Percentiles rank a stretch among this genome's conserved stretches.
Conservation (phyloP, 2,797 vertebrate species). For the Mallotus villosus region DNA sequence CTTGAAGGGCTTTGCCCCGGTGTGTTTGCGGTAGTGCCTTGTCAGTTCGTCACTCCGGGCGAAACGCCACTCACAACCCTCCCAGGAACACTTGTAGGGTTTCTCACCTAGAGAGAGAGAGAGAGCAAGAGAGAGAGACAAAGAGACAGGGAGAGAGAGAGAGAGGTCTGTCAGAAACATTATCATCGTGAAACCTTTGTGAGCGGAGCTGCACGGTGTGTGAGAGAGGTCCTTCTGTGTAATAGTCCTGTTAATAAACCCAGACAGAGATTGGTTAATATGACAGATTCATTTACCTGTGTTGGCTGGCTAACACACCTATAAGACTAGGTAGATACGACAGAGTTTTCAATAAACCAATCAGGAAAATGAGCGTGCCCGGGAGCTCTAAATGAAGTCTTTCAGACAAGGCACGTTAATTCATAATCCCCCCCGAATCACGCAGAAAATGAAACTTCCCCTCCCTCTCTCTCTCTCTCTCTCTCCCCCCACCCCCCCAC, state of each 20-base stretch:
- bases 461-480: slow-evolving; percentile 43
- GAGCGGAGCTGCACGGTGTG: too few relatives aligned
- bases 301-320: slow-evolving; percentile 4
- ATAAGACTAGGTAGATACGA: slow-evolving; percentile 48
- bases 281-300: too few relatives aligned
- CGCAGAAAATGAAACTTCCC: slow-evolving; percentile 67
- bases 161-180: background rate
- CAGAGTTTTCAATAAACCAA: slow-evolving; percentile 61
- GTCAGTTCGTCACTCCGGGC: slow-evolving; percentile 94
- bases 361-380: slow-evolving; percentile 58
- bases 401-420: slow-evolving; percentile 69
- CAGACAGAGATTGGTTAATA: background rate
- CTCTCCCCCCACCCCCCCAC: too few relatives aligned
- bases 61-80: slow-evolving; percentile 95
- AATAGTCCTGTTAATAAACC: background rate
- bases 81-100: slow-evolving; percentile 97
- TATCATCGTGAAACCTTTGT: too few relatives aligned
- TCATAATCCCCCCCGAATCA: slow-evolving; percentile 73
- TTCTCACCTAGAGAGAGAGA: slow-evolving; percentile 84
- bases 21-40: slow-evolving; percentile 97
- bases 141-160: slow-evolving; percentile 13
- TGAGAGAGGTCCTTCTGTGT: background rate
- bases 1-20: slow-evolving; percentile 95
- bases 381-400: slow-evolving; percentile 65
- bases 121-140: slow-evolving; percentile 14